Conservation (phyloP, 2,888 invertebrate genomes). For the Eurytoma californica region DNA sequence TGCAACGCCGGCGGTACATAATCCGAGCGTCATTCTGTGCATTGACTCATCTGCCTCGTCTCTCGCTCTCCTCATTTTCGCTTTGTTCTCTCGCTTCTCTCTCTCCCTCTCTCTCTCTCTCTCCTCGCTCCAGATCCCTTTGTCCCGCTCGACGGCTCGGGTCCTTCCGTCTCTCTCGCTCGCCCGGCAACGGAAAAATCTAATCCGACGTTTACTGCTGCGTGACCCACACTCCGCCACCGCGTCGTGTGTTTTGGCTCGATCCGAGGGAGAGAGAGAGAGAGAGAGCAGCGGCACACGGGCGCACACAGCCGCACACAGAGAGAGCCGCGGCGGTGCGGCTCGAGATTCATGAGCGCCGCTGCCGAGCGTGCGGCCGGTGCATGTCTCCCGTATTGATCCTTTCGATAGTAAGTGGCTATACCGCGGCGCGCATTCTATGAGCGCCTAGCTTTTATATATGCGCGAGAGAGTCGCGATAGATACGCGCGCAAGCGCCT, state of each 20-base stretch:
- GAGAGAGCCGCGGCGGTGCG: conserved; percentile 17
- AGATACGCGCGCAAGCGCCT: background rate
- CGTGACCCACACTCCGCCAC: conserved; percentile 59
- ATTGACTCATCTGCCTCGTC: background rate
- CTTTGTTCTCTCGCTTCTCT: conserved; percentile 41
- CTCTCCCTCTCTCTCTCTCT: conserved; percentile 31
- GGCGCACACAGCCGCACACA: conserved; percentile 26
- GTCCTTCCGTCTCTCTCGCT: conserved; percentile 46
- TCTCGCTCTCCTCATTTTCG: conserved; percentile 4
- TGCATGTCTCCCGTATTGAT: conserved; percentile 69
- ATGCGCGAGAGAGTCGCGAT: background rate
- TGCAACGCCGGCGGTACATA: background rate
- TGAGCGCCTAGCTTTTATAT: background rate
- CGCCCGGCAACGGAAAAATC: conserved; percentile 51
- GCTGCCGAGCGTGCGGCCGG: conserved; percentile 55
- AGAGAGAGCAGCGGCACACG: conserved; percentile 36
- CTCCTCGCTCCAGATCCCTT: conserved; percentile 10
- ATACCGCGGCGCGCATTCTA: conserved; percentile 57
- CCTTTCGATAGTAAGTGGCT: conserved; percentile 69
- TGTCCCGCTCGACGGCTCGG: conserved; percentile 27
- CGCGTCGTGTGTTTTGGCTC: conserved; percentile 51
- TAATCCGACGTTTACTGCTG: conserved; percentile 48
- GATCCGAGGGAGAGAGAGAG: conserved; percentile 12
- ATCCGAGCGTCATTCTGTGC: background rate
- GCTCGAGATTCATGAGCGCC: conserved; percentile 60